These are phyloP conservation scores for Actenoides lindsayi DNA, from an alignment of 2,113 vertebrate species.

Conservation along the genomic window DNA sequence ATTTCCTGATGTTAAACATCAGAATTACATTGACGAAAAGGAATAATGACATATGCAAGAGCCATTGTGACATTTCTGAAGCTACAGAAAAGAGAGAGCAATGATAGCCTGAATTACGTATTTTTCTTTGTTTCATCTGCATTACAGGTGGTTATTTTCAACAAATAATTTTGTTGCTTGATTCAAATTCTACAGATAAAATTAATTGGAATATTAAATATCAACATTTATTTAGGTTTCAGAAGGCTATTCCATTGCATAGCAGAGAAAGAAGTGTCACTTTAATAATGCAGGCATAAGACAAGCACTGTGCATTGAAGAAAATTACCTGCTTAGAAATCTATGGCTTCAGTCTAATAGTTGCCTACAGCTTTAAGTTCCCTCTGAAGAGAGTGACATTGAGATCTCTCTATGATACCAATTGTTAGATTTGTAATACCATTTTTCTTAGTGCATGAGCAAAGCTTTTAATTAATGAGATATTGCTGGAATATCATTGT, in stretches of 20 bases:
- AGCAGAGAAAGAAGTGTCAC: not conserved
- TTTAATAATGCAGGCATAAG: not conserved
- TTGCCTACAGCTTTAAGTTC: not conserved
- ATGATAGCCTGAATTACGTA: not conserved
- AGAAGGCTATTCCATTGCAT: not conserved
- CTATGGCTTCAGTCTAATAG: not conserved
- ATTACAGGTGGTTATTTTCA: not conserved
- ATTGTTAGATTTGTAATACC: not conserved
- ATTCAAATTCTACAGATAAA: not conserved
- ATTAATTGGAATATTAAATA: not conserved
- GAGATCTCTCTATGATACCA: not conserved
- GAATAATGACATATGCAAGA: not conserved
- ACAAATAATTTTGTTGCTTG: not conserved
- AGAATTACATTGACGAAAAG: not conserved
- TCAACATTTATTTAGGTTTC: not conserved
- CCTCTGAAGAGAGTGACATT: not conserved
- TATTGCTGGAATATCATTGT: not conserved
- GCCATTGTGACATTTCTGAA: not conserved
- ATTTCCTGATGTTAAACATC: not conserved
- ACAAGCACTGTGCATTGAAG: not conserved
- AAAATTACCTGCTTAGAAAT: not conserved
- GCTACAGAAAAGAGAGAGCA: not conserved
- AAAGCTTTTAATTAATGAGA: not conserved
- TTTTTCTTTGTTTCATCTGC: not conserved
- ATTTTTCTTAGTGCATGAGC: not conserved